phyloP scores from a whole-genome alignment of 2,888 invertebrate genomes.

The Endotricha flammealis region DNA sequence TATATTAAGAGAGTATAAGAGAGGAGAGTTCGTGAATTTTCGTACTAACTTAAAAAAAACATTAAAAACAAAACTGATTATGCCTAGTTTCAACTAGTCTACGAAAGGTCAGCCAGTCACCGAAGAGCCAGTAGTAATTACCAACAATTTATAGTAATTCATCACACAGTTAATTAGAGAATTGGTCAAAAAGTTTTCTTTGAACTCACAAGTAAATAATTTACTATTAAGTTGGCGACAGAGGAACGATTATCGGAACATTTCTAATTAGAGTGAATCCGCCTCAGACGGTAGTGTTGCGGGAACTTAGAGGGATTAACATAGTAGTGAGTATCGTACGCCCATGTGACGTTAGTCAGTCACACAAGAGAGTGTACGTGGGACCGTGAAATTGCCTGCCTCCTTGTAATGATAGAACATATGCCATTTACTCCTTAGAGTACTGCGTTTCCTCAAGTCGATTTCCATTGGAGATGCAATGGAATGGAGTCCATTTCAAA shows the following conservation, averaged over 20 bases:
- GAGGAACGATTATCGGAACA: conserved; percentile 27
- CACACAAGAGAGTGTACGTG: conserved; percentile 18
- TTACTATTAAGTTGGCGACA: conserved; percentile 19
- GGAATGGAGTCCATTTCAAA: no score
- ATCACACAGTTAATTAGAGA: conserved; percentile 24
- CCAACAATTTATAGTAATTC: conserved; percentile 22
- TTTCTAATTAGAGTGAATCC: conserved; percentile 25
- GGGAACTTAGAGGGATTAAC: conserved; percentile 26
- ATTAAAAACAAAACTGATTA: no score
- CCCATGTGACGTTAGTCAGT: conserved; percentile 19
- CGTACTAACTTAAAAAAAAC: no score
- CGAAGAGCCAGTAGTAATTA: not conserved
- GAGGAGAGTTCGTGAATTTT: no score
- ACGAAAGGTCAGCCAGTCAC: no score
- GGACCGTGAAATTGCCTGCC: conserved; percentile 27
- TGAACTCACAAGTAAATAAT: no score
- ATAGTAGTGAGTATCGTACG: conserved; percentile 13
- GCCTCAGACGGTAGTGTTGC: conserved; percentile 16
- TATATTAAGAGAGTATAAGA: no score
- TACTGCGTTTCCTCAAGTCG: not conserved
- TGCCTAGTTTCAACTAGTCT: no score
- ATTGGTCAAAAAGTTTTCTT: conserved; percentile 20
- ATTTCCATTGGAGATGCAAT: no score
- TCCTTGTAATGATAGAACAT: conserved; percentile 11
- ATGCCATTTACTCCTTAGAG: conserved; percentile 1